These are phyloP conservation scores for Pelvicachromis taeniatus DNA, from an alignment of 2,113 vertebrate genomes.

Conservation along the genomic window DNA sequence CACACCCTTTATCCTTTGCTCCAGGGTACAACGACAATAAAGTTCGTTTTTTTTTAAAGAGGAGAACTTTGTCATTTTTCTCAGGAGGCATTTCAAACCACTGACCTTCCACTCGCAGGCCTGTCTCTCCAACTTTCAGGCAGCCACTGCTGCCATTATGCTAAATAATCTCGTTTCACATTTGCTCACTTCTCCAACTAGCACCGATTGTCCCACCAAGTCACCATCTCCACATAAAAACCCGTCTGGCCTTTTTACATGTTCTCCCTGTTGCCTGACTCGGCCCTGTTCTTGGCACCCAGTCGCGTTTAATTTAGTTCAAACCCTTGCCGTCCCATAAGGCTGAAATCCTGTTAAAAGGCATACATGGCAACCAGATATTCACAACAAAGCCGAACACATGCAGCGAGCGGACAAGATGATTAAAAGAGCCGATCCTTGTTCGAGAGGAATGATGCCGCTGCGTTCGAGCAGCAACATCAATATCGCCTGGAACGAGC, in stretches of 20 bases:
- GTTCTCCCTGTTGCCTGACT: slow-evolving; percentile 40
- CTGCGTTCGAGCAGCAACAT: slow-evolving; percentile 9
- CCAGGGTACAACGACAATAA: not conserved
- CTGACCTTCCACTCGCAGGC: slow-evolving; percentile 50
- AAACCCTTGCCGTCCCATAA: slow-evolving; percentile 9
- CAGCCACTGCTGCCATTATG: slow-evolving; percentile 48
- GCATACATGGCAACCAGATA: slow-evolving; percentile 41
- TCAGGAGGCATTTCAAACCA: slow-evolving; percentile 11
- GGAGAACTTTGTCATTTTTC: slow-evolving; percentile 10
- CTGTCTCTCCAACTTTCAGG: slow-evolving; percentile 30
- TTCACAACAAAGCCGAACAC: not conserved
- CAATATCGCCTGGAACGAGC: not conserved
- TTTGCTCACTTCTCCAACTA: slow-evolving; percentile 32
- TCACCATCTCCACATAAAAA: slow-evolving; percentile 43
- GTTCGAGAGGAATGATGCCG: not conserved
- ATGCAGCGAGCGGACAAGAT: not conserved
- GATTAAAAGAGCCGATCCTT: slow-evolving; percentile 9
- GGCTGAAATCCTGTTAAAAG: slow-evolving; percentile 39
- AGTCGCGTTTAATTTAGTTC: slow-evolving; percentile 52
- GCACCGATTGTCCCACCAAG: slow-evolving; percentile 46
- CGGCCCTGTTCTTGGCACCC: slow-evolving; percentile 39
- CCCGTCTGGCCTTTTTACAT: slow-evolving; percentile 66
- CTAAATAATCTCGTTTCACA: slow-evolving; percentile 56
- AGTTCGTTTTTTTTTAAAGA: not conserved
- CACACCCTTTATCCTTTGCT: not conserved